Conservation (phyloP, 1,140 invertebrate genomes). For the Alviniconcha marisindica region DNA sequence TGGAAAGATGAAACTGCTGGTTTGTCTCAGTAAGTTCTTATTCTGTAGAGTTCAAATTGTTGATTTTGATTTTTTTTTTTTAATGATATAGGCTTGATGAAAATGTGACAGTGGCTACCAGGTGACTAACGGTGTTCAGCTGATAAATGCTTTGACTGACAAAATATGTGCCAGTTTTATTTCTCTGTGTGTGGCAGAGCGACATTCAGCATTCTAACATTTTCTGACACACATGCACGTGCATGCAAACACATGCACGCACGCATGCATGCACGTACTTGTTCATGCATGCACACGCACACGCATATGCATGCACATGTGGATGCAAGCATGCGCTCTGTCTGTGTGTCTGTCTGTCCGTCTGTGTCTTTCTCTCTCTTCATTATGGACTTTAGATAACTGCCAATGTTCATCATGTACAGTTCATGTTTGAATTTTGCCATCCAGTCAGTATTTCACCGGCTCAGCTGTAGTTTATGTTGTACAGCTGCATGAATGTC, state of each 20-base stretch:
- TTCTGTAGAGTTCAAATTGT: no score
- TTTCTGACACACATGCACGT: conserved; percentile 4
- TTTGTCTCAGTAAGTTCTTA: no score
- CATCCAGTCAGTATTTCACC: neutral
- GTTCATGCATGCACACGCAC: conserved; percentile 23
- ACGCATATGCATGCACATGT: conserved; percentile 26
- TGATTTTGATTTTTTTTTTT: neutral
- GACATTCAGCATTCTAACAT: neutral
- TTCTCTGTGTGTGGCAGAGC: neutral
- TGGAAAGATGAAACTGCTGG: no score
- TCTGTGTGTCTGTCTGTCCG: no score
- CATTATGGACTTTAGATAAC: neutral
- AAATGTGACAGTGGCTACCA: neutral
- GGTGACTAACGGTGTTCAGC: neutral
- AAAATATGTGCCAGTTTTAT: neutral
- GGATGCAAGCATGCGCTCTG: neutral
- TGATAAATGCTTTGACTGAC: neutral
- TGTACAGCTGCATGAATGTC: neutral
- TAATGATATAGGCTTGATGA: neutral
- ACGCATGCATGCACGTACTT: conserved; percentile 25
- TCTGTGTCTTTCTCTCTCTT: neutral
- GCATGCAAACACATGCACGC: neutral
- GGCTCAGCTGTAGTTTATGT: neutral
- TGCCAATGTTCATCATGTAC: neutral
- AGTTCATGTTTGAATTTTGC: neutral